These are phyloP conservation scores for Hippocampus zosterae DNA, from an alignment of 2,113 vertebrate genomes.

Conservation along the genomic window DNA sequence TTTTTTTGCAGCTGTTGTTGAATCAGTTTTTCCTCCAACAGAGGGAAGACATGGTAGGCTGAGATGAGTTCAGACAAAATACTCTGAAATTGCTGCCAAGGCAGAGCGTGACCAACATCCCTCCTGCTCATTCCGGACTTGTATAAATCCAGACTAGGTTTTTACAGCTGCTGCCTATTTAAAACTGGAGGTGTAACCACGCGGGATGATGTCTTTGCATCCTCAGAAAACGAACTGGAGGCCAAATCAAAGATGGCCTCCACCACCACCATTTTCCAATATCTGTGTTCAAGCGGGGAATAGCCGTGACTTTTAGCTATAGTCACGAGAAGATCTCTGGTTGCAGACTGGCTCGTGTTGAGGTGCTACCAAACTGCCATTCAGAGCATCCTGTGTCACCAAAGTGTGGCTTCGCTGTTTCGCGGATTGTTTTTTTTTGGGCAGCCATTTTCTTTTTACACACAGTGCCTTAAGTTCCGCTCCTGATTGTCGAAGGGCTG, in stretches of 20 bases:
- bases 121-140: conserved; percentile 3
- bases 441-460: too few species aligned
- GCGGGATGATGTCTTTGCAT: neutral
- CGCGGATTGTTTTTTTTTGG: too few species aligned
- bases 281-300: neutral
- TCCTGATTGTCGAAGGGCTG: too few species aligned
- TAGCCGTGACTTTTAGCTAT: neutral
- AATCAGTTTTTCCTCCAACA: conserved; percentile 51
- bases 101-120: neutral
- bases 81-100: neutral
- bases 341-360: neutral
- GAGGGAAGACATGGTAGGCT: conserved; percentile 15
- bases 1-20: conserved; percentile 26
- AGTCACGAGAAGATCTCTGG: neutral
- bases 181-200: neutral
- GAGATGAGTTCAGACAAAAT: too few species aligned
- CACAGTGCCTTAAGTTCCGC: too few species aligned
- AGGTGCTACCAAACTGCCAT: neutral
- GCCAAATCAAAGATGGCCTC: neutral
- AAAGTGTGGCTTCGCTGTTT: neutral
- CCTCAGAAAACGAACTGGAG: neutral
- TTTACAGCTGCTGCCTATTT: neutral
- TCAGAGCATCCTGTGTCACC: neutral
- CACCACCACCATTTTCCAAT: neutral
- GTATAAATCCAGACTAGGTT: neutral